Percentiles rank a stretch among this genome's conserved stretches.
These are phyloP conservation scores for Phymastichus coffea DNA, from an alignment of 1,140 invertebrate species.

Conservation along the genomic window DNA sequence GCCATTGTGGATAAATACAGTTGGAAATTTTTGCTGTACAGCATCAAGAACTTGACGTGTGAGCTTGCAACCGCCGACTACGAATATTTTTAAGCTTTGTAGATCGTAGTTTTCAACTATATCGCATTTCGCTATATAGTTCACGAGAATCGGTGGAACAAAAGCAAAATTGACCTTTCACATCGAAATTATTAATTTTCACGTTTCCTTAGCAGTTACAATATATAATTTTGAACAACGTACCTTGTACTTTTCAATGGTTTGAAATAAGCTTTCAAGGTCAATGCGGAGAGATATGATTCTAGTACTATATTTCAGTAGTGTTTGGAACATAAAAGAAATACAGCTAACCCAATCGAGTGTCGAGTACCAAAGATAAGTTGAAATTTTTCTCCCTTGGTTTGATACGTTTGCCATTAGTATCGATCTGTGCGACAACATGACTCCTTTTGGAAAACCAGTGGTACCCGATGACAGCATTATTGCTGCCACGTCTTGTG, in stretches of 20 bases:
- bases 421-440: background rate
- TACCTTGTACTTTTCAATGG: constrained; percentile 27
- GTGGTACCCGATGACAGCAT: constrained; percentile 20
- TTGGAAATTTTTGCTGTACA: background rate
- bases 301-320: background rate
- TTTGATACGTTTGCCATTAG: background rate
- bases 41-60: background rate
- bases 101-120: background rate
- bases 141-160: background rate
- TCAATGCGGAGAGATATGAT: constrained; percentile 11
- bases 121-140: background rate
- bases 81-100: background rate
- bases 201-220: no score
- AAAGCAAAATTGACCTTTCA: background rate
- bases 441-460: background rate
- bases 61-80: background rate
- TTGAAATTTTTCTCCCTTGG: background rate
- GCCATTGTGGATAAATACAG: background rate
- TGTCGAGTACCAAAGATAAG: constrained; percentile 4
- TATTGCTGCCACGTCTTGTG: background rate
- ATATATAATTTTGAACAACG: no score
- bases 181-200: no score
- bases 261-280: background rate
- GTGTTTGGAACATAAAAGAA: background rate
- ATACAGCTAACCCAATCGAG: constrained; percentile 3